Conservation (phyloP, 1,140 invertebrate species). For the Hylaeus anthracinus region DNA sequence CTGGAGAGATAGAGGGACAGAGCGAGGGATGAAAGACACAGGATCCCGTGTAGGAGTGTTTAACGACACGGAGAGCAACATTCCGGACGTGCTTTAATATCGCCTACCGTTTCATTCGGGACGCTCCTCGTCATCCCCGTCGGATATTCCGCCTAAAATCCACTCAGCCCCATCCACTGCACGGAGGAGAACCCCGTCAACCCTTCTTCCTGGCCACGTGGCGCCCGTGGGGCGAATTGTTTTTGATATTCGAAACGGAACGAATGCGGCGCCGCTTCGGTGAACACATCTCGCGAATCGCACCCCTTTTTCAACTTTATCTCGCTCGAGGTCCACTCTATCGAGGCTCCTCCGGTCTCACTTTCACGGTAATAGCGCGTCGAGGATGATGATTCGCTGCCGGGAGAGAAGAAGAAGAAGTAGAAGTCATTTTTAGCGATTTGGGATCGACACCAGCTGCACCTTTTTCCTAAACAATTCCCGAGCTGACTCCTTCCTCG, state of each 20-base stretch:
- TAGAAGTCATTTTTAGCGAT: neutral
- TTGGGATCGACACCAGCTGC: no score
- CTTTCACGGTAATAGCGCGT: neutral
- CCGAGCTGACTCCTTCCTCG: no score
- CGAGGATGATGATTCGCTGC: neutral
- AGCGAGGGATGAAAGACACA: neutral
- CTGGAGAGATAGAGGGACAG: constrained; percentile 2
- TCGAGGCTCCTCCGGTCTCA: neutral
- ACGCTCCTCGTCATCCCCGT: constrained; percentile 18
- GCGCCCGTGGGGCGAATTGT: constrained; percentile 65
- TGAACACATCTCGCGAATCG: constrained; percentile 39
- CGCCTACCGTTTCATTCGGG: constrained; percentile 60
- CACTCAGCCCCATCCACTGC: constrained; percentile 15
- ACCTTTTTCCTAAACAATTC: no score
- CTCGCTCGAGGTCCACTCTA: neutral
- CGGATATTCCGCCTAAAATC: constrained; percentile 46
- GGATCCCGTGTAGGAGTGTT: constrained; percentile 51
- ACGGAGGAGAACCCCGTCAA: constrained; percentile 45
- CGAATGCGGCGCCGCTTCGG: constrained; percentile 63
- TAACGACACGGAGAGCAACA: constrained; percentile 62
- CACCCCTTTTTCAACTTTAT: neutral
- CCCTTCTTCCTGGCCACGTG: constrained; percentile 60
- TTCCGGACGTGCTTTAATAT: constrained; percentile 68
- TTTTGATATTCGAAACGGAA: constrained; percentile 74
- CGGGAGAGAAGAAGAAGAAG: neutral